A percentile compares a stretch with the other conserved stretches of the same genome.
phyloP scores from a whole-genome alignment of 2,888 invertebrate species.

The Megalurothrips usitatus region DNA sequence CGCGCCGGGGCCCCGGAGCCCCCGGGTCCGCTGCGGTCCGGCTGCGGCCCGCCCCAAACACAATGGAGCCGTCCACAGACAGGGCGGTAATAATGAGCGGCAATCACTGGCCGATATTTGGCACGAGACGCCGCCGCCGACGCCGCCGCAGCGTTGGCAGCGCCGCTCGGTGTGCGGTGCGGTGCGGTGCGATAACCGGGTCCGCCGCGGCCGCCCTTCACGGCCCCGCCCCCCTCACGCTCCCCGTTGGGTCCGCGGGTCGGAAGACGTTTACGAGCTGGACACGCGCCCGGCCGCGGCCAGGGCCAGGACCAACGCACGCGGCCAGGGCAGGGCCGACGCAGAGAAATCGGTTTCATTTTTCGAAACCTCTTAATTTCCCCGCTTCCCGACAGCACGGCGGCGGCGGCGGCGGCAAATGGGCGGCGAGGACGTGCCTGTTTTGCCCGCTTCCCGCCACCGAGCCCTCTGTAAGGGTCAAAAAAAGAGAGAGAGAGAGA shows the following conservation, averaged over 20 bases:
- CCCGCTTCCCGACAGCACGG: not conserved
- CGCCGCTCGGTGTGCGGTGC: too few relatives aligned
- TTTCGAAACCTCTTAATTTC: constrained; percentile 23
- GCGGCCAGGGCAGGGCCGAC: not conserved
- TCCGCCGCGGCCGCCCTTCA: not conserved
- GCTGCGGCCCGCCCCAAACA: too few relatives aligned
- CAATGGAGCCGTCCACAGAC: too few relatives aligned
- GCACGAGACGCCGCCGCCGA: not conserved
- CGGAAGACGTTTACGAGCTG: not conserved
- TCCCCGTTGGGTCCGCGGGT: not conserved
- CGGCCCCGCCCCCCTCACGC: not conserved
- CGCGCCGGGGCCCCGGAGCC: too few relatives aligned
- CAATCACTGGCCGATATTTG: not conserved
- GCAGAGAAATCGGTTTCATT: not conserved
- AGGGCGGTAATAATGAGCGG: not conserved
- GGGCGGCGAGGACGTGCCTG: too few relatives aligned
- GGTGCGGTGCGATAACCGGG: too few relatives aligned
- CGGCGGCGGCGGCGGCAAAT: too few relatives aligned
- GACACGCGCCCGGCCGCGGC: not conserved
- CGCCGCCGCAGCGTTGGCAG: too few relatives aligned
- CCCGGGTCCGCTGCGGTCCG: too few relatives aligned
- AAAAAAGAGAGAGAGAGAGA: too few relatives aligned
- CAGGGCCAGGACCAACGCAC: not conserved
- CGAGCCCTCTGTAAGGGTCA: too few relatives aligned
- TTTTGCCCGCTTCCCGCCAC: too few relatives aligned